Percentiles rank a stretch among this genome's conserved stretches.
Evolutionary conservation across 37 sponge, comb jelly and placozoan species (phyloP).

Genomic region (Ianthella basta): DNA sequence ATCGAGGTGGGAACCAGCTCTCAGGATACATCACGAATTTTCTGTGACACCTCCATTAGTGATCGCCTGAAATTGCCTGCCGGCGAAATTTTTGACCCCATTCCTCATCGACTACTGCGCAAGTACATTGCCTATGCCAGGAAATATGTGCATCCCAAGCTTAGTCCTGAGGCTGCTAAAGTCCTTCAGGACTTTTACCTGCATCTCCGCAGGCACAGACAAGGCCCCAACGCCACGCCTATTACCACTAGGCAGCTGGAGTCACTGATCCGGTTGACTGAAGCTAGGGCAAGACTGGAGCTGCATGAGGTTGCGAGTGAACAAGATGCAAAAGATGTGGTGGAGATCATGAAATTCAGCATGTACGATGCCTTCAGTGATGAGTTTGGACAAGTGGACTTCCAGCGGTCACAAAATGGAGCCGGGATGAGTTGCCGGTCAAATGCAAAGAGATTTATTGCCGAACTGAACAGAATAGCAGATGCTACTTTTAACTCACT

Average conservation of each 20-base stretch:
- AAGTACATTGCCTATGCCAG: conserved; percentile 89
- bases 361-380: conserved; percentile 88
- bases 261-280: conserved; percentile 94
- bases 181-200: conserved; percentile 91
- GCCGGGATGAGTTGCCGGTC: conserved; percentile 84
- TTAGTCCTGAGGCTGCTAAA: conserved; percentile 78
- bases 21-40: not conserved
- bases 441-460: conserved; percentile 79
- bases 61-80: conserved; percentile 56
- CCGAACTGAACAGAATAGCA: conserved; percentile 78
- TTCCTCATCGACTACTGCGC: conserved; percentile 79
- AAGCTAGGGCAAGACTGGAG: conserved; percentile 90
- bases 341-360: conserved; percentile 93
- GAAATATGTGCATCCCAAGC: conserved; percentile 77
- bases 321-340: conserved; percentile 90
- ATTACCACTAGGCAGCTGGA: conserved; percentile 97
- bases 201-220: conserved; percentile 74
- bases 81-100: conserved; percentile 72
- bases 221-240: conserved; percentile 78
- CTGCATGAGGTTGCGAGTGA: conserved; percentile 80
- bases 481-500: conserved; percentile 64
- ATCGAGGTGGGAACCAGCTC: conserved; percentile 10
- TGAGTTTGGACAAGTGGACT: conserved; percentile 82
- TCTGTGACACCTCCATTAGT: conserved; percentile 40
- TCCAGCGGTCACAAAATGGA: conserved; percentile 85